Base-by-base conservation (phyloP, 2,888 invertebrate genomes). In the Peribatodes rhomboidaria region DNA sequence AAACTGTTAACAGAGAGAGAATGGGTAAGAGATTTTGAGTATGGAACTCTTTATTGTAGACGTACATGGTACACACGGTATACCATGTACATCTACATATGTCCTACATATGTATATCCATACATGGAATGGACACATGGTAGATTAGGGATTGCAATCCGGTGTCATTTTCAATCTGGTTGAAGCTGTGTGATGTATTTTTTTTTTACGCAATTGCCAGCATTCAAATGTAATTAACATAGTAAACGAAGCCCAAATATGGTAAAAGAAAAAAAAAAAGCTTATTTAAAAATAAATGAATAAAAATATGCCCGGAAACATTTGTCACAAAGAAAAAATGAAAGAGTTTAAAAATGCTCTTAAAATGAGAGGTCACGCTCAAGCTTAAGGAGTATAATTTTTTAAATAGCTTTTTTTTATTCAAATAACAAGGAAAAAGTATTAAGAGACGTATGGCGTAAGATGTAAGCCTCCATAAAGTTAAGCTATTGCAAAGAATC, bases 351-450 rank as follows among this genome's bases (percentile, higher is more conserved):
- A 53, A 37, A 46, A 54, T 27, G 22, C 20, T 35, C 31, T 22
- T 55, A 50, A 55, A 55, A 61, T 61, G 55, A 37, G 49, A 53
- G 47, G 41, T 47, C 57, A 53, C 57, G 57, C 35, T 22, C 46
- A 47, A 11, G 11, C 18, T 44, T 1, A 47, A 16, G 10, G n/a
- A 53, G n/a, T 20, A 35, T 22, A 31, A 20, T 42, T 59, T 33
- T 46, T 46, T 46, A 13, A 13, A 2, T 13, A n/a, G 16, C 1
- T 18, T 42, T 42, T 42, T 37, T n/a, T 37, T 13, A 37, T n/a
- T 14, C n/a, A 44, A 20, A 7, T n/a, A 47, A 16, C 13, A 31
- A 31, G 2, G 31, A 31, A 3, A 47, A 47, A 22, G n/a, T 7
- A 27, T 27, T 27, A 31, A 2, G 31, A 1, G 27, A 31, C 31